Conservation (phyloP, 2,797 vertebrate species). For the Phoxinus dragarum region DNA sequence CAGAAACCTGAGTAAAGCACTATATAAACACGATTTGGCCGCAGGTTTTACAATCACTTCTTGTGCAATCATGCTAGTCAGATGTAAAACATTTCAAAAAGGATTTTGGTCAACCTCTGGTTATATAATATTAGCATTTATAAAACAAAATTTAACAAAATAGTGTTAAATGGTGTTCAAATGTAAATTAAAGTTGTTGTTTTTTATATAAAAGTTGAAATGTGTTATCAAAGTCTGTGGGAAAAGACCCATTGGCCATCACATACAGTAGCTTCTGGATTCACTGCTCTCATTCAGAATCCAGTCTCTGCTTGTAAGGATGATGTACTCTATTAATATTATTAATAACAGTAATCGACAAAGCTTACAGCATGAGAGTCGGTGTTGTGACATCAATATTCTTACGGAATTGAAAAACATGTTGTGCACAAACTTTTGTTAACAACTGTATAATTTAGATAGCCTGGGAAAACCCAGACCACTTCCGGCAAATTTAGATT, state of each 20-base stretch:
- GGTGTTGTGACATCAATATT: neutral
- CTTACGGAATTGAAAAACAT: neutral
- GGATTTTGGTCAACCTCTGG: neutral
- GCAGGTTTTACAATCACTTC: neutral
- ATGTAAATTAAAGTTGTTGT: neutral
- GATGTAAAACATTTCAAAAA: neutral
- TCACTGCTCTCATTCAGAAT: neutral
- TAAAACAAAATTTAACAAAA: neutral
- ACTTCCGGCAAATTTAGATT: too few species aligned
- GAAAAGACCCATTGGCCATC: neutral
- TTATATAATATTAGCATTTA: neutral
- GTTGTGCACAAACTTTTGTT: neutral
- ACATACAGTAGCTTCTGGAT: neutral
- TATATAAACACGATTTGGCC: neutral
- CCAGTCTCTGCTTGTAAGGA: neutral
- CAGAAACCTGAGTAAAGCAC: neutral
- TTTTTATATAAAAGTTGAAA: neutral
- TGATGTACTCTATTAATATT: neutral
- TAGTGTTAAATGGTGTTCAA: neutral
- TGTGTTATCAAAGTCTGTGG: neutral
- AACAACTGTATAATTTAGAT: neutral
- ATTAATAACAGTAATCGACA: neutral
- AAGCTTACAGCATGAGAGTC: neutral
- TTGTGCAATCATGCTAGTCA: neutral
- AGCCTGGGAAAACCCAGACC: too few species aligned